Evolutionary conservation across 2,797 vertebrate genomes (phyloP).

Genomic region (Dryobates pubescens): DNA sequence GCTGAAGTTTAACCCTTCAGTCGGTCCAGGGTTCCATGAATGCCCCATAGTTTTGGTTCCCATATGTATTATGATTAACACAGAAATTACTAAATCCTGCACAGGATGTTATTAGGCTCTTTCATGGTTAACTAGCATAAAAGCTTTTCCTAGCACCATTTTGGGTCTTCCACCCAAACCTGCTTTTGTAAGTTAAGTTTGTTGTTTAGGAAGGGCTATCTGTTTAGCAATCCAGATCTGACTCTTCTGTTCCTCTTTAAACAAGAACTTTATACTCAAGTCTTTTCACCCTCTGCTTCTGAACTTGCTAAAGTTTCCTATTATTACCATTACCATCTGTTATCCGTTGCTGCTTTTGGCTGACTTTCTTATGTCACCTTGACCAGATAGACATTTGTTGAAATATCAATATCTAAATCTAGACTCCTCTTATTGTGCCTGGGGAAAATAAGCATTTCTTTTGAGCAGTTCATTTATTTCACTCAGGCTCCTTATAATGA

Average conservation of each 20-base stretch:
- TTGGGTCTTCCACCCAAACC: not conserved
- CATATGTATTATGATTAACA: not conserved
- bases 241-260: not conserved
- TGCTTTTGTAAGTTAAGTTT: not conserved
- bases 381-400: not conserved
- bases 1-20: not conserved
- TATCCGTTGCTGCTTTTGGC: not conserved
- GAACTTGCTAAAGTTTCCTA: not conserved
- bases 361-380: constrained; percentile 18
- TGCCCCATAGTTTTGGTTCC: not conserved
- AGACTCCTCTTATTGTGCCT: not conserved
- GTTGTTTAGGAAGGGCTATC: not conserved
- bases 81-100: not conserved
- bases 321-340: not conserved
- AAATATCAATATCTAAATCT: not conserved
- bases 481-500: not conserved
- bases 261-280: not conserved
- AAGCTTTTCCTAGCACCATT: not conserved
- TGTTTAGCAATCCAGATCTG: not conserved
- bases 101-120: not conserved
- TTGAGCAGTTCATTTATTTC: constrained; percentile 1
- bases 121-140: not conserved
- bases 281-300: not conserved
- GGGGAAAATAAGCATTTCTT: not conserved
- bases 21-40: not conserved